phyloP scores from a whole-genome alignment of 2,797 vertebrate genomes.

The Dendrocincla fuliginosa region DNA sequence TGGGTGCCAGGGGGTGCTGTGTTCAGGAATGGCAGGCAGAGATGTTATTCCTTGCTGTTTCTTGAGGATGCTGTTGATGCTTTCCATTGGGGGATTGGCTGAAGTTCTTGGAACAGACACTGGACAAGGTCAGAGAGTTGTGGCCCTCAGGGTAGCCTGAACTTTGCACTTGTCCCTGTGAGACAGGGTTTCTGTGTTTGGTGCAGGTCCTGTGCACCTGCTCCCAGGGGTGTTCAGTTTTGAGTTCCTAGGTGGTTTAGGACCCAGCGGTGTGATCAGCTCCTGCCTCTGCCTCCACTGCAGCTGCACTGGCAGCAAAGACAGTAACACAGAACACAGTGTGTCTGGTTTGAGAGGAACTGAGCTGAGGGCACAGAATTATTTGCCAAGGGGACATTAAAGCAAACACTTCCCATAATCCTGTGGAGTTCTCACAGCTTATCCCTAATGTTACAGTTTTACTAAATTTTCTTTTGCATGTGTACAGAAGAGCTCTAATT shows the following conservation, averaged over 20 bases:
- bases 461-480: not conserved
- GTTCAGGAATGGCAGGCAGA: not conserved
- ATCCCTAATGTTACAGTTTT: not conserved
- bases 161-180: not conserved
- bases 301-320: not conserved
- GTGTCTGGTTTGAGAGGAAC: not conserved
- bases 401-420: not conserved
- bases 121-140: not conserved
- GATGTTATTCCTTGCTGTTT: not conserved
- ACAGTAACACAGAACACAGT: not conserved
- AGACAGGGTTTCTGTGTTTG: not conserved
- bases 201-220: not conserved
- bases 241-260: not conserved
- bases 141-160: not conserved
- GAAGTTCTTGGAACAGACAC: not conserved
- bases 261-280: not conserved
- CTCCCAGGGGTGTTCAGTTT: not conserved
- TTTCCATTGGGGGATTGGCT: not conserved
- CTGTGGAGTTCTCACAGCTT: not conserved
- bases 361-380: not conserved
- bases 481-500: not conserved
- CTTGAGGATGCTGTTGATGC: not conserved
- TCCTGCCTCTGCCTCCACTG: not conserved
- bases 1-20: accelerated
- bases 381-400: not conserved